phyloP scores from a whole-genome alignment of 2,797 vertebrate species.

The Rhinophrynus dorsalis region DNA sequence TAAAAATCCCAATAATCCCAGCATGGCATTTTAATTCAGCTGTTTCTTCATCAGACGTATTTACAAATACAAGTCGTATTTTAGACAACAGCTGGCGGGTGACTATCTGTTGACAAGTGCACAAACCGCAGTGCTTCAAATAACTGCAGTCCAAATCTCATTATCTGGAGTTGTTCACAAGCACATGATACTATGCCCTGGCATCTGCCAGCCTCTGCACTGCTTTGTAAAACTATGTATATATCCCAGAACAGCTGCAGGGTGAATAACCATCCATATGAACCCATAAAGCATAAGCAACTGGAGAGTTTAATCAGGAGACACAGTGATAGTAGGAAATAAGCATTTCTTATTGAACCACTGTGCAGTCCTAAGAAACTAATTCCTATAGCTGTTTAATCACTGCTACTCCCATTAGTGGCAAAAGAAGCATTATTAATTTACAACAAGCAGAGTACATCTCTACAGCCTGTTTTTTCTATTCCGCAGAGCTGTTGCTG shows the following conservation, averaged over 20 bases:
- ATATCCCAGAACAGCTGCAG: slow-evolving; percentile 26
- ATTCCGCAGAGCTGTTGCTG: too few species aligned
- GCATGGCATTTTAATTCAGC: slow-evolving; percentile 18
- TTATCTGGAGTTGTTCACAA: slow-evolving; percentile 8
- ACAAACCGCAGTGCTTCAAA: background rate
- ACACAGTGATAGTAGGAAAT: background rate
- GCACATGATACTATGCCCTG: background rate
- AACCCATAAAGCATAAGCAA: background rate
- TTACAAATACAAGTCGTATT: slow-evolving; percentile 24
- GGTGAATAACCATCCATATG: background rate
- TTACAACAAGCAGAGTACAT: too few species aligned
- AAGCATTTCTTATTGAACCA: background rate
- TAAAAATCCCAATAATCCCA: slow-evolving; percentile 17
- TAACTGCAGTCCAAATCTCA: slow-evolving; percentile 10
- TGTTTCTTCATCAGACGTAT: slow-evolving; percentile 23
- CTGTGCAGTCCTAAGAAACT: background rate
- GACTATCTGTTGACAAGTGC: slow-evolving; percentile 34
- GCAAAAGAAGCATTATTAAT: too few species aligned
- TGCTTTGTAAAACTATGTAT: background rate
- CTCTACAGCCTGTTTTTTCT: too few species aligned
- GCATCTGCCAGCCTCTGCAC: background rate
- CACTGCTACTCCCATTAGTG: too few species aligned
- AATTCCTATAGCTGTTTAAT: too few species aligned
- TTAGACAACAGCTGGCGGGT: slow-evolving; percentile 33
- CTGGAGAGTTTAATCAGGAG: background rate